These are phyloP conservation scores for Etheostoma cragini DNA, from an alignment of 2,113 vertebrate genomes.

Conservation along the genomic window DNA sequence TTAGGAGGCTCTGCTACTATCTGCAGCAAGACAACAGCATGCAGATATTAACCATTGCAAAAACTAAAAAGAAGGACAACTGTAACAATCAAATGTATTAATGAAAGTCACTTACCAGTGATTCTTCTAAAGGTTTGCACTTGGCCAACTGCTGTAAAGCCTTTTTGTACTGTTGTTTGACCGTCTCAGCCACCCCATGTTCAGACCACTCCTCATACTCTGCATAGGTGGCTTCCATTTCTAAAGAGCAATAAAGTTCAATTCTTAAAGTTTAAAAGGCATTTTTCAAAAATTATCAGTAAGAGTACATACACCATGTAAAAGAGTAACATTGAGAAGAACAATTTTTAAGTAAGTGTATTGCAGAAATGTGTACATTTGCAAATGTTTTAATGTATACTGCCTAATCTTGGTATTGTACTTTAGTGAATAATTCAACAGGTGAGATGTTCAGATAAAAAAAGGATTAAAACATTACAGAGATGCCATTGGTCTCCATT, in stretches of 20 bases:
- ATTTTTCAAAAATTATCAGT: not conserved
- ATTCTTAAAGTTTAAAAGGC: not conserved
- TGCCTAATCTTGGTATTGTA: not conserved
- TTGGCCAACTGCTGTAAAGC: constrained; percentile 90
- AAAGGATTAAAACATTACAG: constrained; percentile 5
- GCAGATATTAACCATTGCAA: not conserved
- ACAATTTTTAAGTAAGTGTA: too few relatives aligned
- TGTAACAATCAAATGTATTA: not conserved
- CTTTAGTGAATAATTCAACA: not conserved
- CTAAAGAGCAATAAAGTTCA: constrained; percentile 70
- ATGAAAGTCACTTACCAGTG: constrained; percentile 85
- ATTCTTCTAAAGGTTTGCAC: constrained; percentile 89
- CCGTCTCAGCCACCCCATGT: constrained; percentile 84
- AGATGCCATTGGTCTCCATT: constrained; percentile 21
- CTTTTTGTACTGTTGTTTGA: constrained; percentile 88
- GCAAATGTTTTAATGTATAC: not conserved
- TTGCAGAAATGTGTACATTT: not conserved
- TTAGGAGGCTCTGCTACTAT: constrained; percentile 92
- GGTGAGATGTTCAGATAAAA: not conserved
- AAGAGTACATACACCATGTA: not conserved
- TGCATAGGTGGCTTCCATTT: constrained; percentile 92
- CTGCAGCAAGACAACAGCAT: constrained; percentile 74
- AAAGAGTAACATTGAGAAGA: not conserved
- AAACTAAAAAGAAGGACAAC: not conserved
- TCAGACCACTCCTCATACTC: constrained; percentile 97